These are phyloP conservation scores for Chloroceryle inda DNA, from an alignment of 2,797 vertebrate genomes.

Conservation along the genomic window DNA sequence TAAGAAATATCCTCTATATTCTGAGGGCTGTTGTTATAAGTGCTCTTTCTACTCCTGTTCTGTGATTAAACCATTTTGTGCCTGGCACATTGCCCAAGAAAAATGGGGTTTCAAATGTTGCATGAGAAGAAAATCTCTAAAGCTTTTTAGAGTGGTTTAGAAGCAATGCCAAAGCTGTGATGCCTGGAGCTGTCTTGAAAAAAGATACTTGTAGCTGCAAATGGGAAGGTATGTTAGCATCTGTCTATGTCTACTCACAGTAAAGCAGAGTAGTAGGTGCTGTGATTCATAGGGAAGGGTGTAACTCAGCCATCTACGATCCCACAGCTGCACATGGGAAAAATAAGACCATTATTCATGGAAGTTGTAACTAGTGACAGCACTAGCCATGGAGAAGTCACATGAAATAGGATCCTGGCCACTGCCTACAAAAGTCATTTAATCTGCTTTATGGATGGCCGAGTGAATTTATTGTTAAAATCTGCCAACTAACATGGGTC, in stretches of 20 bases:
- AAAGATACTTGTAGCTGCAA: background rate
- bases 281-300: background rate
- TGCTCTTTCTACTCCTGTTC: background rate
- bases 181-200: background rate
- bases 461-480: background rate
- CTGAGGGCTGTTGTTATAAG: background rate
- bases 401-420: background rate
- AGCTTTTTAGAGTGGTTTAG: background rate
- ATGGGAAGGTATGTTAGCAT: background rate
- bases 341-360: background rate
- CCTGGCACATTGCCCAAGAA: background rate
- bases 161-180: background rate
- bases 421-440: background rate
- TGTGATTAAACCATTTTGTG: conserved; percentile 34
- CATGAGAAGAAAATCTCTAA: background rate
- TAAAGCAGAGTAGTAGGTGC: background rate
- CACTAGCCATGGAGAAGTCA: background rate
- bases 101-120: conserved; percentile 4
- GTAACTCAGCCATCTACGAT: background rate
- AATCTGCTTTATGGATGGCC: background rate
- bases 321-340: background rate
- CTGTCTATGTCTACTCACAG: background rate
- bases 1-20: background rate
- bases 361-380: background rate
- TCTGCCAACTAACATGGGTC: background rate